Evolutionary conservation across 2,888 invertebrate species (phyloP), one percentile per base, ranked within the genome.

Genomic region (Plutella xylostella): DNA sequence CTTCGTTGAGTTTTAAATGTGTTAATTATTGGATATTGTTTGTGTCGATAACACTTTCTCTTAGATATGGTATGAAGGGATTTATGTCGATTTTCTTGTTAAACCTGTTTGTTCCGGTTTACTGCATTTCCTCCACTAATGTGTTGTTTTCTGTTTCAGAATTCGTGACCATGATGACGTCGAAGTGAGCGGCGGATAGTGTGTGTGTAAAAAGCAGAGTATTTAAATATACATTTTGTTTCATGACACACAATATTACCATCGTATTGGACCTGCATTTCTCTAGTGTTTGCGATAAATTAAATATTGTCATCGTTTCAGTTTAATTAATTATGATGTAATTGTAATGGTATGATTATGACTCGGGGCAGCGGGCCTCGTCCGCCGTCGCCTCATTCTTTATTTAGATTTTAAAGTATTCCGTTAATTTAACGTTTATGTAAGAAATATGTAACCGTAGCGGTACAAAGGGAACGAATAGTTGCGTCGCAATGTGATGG

Each of bases 91-190:
- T 53, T 42, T 34, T 44, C 43, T 25, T 43, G 14, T 43, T 22
- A 41, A 25, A 15, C 42, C 30, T 18, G 34, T 17, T 0, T 34
- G 34, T 17, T n/a, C 39, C 1, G 15, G 34, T 17, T n/a, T 33
- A 41, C 20, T 41, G 18, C 18, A 5, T 18, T 6, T 28, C 17
- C 14, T 20, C 15, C 5, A 50, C 58, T 72, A 58, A 72, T 60
- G 49, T 37, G 45, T 43, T 46, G 48, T 54, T 53, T 62, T 71
- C 65, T 75, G 78, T 72, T 91, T 28, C 91, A 95, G 95, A 96
- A 90, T 96, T 96, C 90, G 95, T 96, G 90, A 96, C 95, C 90
- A 96, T 96, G 96, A 96, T 96, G 96, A 96, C 96, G 90, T 96
- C 96, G 90, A 96, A 96, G 93, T 96, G 94, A 96, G 90, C 89